These are phyloP conservation scores for Euzetes globulus DNA, from an alignment of 2,888 invertebrate genomes.

Conservation along the genomic window DNA sequence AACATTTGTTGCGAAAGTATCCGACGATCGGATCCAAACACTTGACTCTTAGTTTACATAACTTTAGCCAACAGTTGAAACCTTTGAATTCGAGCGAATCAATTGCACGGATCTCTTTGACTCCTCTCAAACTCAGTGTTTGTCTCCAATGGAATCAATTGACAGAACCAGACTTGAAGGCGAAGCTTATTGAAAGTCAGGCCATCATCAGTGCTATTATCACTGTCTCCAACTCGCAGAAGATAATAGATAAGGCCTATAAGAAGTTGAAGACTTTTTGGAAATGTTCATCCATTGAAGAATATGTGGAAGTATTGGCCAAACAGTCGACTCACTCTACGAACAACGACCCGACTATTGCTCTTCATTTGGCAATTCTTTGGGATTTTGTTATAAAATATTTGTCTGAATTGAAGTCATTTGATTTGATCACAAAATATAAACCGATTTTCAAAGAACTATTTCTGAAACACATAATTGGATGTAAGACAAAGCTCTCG, in stretches of 20 bases:
- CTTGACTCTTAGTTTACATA: not conserved
- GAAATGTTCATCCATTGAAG: not conserved
- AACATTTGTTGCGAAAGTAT: not conserved
- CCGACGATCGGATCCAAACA: not conserved
- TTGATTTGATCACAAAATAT: slow-evolving; percentile 17
- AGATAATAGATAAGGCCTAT: not conserved
- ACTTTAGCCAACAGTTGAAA: not conserved
- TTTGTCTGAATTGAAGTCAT: slow-evolving; percentile 16
- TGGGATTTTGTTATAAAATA: slow-evolving; percentile 37
- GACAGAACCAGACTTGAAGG: not conserved
- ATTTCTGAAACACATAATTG: slow-evolving; percentile 35
- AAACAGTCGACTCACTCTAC: not conserved
- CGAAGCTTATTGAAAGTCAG: slow-evolving; percentile 11
- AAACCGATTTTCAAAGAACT: slow-evolving; percentile 20
- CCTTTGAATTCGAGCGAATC: slow-evolving; percentile 16
- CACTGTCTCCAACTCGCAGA: not conserved
- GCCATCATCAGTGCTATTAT: not conserved
- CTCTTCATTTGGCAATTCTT: slow-evolving; percentile 27
- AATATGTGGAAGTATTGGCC: slow-evolving; percentile 5
- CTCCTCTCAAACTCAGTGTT: not conserved
- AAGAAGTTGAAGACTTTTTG: slow-evolving; percentile 20
- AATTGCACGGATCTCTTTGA: not conserved
- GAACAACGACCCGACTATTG: not conserved
- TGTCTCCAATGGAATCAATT: slow-evolving; percentile 21
- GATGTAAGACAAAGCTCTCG: slow-evolving; percentile 33